These are phyloP conservation scores for Gymnoscopelus braueri DNA, from an alignment of 2,797 vertebrate species.

Conservation along the genomic window DNA sequence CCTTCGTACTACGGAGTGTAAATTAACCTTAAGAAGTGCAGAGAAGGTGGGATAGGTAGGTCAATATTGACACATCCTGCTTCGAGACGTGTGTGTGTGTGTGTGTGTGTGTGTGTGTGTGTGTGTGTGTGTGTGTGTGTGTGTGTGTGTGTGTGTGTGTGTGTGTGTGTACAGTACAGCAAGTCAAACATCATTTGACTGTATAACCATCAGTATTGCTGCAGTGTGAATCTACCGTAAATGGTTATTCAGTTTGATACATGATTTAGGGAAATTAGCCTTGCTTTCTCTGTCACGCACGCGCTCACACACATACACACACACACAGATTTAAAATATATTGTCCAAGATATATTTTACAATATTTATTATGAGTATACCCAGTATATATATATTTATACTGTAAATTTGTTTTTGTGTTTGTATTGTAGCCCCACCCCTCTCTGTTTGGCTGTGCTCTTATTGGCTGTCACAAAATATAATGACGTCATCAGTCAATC, in stretches of 20 bases:
- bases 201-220: conserved; percentile 2
- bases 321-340: not conserved
- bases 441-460: too few species aligned
- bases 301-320: not conserved
- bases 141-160: not conserved
- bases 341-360: too few species aligned
- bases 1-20: too few species aligned
- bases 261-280: conserved; percentile 9
- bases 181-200: conserved; percentile 10
- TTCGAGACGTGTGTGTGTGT: not conserved
- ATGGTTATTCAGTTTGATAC: not conserved
- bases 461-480: too few species aligned
- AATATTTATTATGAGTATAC: not conserved
- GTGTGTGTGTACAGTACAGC: not conserved
- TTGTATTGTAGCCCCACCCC: not conserved
- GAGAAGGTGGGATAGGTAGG: not conserved
- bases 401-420: not conserved
- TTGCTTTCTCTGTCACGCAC: conserved; percentile 2
- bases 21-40: not conserved
- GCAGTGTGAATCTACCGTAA: not conserved
- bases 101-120: not conserved
- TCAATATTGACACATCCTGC: conserved; percentile 32
- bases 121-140: conserved; percentile 1
- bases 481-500: too few species aligned
- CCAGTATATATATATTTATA: not conserved